phyloP scores from a whole-genome alignment of 1,140 invertebrate genomes.

The Dinoponera quadriceps region DNA sequence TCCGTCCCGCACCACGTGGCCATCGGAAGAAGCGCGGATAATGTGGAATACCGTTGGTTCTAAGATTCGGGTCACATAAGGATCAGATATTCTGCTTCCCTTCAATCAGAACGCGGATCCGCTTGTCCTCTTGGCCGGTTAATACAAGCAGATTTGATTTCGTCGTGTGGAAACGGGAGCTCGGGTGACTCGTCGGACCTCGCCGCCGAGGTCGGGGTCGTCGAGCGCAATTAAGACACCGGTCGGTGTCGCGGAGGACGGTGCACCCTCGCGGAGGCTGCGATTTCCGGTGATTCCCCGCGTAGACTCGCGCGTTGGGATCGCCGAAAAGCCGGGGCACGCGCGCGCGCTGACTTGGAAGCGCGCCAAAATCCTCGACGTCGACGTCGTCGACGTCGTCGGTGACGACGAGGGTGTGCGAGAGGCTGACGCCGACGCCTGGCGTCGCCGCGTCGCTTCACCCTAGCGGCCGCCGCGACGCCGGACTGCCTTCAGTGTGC shows the following conservation, averaged over 20 bases:
- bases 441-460: slow-evolving; percentile 62
- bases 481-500: slow-evolving; percentile 63
- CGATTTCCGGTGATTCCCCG: slow-evolving; percentile 7
- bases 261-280: neutral
- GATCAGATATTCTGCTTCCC: too few relatives aligned
- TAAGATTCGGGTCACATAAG: too few relatives aligned
- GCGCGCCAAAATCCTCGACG: slow-evolving; percentile 60
- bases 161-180: too few relatives aligned
- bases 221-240: neutral
- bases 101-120: too few relatives aligned
- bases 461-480: slow-evolving; percentile 40
- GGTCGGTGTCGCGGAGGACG: neutral
- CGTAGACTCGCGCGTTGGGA: slow-evolving; percentile 20
- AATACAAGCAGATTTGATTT: too few relatives aligned
- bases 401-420: slow-evolving; percentile 43
- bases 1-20: too few relatives aligned
- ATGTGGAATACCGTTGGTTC: too few relatives aligned
- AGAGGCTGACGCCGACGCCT: slow-evolving; percentile 67
- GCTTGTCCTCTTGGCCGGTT: too few relatives aligned
- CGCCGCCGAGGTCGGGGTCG: too few relatives aligned
- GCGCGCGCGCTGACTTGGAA: slow-evolving; percentile 38
- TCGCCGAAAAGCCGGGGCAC: slow-evolving; percentile 1
- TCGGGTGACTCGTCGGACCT: too few relatives aligned
- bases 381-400: slow-evolving; percentile 15
- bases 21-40: too few relatives aligned